Conservation (phyloP, 2,797 vertebrate genomes). For the Oreonectes daqikongensis region DNA sequence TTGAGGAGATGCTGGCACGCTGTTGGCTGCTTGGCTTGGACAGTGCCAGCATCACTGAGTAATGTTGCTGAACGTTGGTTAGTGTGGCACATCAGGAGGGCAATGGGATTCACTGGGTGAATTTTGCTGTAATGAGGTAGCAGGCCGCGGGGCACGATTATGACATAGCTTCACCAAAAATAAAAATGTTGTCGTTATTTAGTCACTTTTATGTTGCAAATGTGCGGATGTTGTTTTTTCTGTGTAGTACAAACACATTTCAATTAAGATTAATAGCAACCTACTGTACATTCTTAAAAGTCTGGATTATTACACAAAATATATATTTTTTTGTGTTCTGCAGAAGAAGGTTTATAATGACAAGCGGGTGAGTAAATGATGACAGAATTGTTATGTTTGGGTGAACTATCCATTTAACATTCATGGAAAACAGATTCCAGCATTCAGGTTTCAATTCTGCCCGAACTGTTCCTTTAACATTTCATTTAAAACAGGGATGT, state of each 20-base stretch:
- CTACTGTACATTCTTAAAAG: too few relatives aligned
- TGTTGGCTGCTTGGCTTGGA: slow-evolving; percentile 20
- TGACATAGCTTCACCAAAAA: neutral
- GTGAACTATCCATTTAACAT: too few relatives aligned
- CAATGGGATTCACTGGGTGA: slow-evolving; percentile 20
- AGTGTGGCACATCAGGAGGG: slow-evolving; percentile 14
- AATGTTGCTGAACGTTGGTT: slow-evolving; percentile 6
- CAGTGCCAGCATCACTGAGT: slow-evolving; percentile 2
- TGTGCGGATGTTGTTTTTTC: too few relatives aligned
- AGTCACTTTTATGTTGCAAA: too few relatives aligned
- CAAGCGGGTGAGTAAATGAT: too few relatives aligned
- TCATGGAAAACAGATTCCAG: too few relatives aligned
- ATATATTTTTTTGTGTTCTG: too few relatives aligned
- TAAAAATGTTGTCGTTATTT: neutral
- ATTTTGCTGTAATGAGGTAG: slow-evolving; percentile 3
- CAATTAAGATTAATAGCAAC: too few relatives aligned
- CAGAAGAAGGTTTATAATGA: too few relatives aligned
- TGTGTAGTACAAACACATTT: too few relatives aligned
- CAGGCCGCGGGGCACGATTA: neutral
- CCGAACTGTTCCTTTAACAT: neutral
- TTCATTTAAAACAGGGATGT: neutral
- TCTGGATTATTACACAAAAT: too few relatives aligned
- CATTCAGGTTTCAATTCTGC: neutral
- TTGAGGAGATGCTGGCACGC: slow-evolving; percentile 35
- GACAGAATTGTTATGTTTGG: too few relatives aligned